phyloP scores from a whole-genome alignment of 2,113 vertebrate species.

The Chloropsis hardwickii region DNA sequence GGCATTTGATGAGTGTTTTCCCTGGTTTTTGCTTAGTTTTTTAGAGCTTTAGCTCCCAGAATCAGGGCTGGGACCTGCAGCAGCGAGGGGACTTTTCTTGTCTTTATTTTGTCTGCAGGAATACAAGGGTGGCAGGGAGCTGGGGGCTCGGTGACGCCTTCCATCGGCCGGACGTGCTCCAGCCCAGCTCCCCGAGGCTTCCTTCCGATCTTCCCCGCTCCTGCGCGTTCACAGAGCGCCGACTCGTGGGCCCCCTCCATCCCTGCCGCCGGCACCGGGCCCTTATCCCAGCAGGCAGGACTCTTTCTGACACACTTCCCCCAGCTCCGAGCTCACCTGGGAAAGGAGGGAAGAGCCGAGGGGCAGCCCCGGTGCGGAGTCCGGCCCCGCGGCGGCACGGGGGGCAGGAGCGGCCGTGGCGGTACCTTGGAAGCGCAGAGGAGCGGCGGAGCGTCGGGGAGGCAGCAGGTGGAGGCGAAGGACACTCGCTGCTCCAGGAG shows the following conservation, averaged over 20 bases:
- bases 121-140: neutral
- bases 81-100: fast-evolving
- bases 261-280: neutral
- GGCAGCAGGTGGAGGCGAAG: neutral
- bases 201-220: fast-evolving
- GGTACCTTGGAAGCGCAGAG: neutral
- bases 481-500: neutral
- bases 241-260: fast-evolving
- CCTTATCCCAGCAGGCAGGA: neutral
- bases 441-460: neutral
- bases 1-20: fast-evolving
- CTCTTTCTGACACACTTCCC: neutral
- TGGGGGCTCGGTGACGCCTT: neutral
- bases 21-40: fast-evolving
- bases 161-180: fast-evolving
- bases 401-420: fast-evolving
- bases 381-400: neutral
- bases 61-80: neutral
- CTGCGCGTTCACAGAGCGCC: fast-evolving
- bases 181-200: neutral
- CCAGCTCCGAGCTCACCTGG: neutral
- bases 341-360: neutral
- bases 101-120: neutral
- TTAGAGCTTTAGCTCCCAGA: neutral
- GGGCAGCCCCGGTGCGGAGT: neutral